Conservation (phyloP, 2,888 invertebrate species). For the Eueremaeus valkanovi region DNA sequence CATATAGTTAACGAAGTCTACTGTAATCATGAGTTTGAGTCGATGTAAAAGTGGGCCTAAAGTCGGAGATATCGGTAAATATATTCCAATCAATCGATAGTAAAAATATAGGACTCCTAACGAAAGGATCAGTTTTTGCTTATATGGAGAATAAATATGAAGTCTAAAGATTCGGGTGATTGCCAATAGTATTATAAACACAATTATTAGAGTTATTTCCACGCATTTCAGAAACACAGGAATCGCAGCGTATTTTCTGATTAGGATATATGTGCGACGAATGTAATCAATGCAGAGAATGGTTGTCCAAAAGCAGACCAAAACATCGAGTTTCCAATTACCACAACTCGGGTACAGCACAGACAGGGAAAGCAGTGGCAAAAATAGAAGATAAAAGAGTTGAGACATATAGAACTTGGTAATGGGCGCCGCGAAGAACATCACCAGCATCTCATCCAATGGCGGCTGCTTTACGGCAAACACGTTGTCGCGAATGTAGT, state of each 20-base stretch:
- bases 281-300: slow-evolving; percentile 43
- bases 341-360: slow-evolving; percentile 53
- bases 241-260: slow-evolving; percentile 48
- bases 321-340: slow-evolving; percentile 50
- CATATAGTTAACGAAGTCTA: slow-evolving; percentile 52
- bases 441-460: slow-evolving; percentile 49
- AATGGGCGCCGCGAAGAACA: slow-evolving; percentile 53
- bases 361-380: slow-evolving; percentile 49
- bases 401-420: slow-evolving; percentile 54
- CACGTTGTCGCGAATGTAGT: slow-evolving; percentile 12
- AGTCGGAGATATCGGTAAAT: slow-evolving; percentile 54
- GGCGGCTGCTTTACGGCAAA: slow-evolving; percentile 48
- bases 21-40: slow-evolving; percentile 53
- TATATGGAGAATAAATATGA: slow-evolving; percentile 49
- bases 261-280: slow-evolving; percentile 42
- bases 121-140: slow-evolving; percentile 51
- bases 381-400: slow-evolving; percentile 49
- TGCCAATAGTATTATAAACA: slow-evolving; percentile 50
- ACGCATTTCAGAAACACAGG: slow-evolving; percentile 47
- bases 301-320: slow-evolving; percentile 49
- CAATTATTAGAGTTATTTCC: slow-evolving; percentile 48
- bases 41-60: slow-evolving; percentile 55
- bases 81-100: slow-evolving; percentile 55
- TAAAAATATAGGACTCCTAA: slow-evolving; percentile 55
- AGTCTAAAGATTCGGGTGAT: slow-evolving; percentile 50